A percentile compares a stretch with the other conserved stretches of the same genome.
These are phyloP conservation scores for Eupeodes corollae DNA, from an alignment of 1,140 invertebrate species.

Conservation along the genomic window DNA sequence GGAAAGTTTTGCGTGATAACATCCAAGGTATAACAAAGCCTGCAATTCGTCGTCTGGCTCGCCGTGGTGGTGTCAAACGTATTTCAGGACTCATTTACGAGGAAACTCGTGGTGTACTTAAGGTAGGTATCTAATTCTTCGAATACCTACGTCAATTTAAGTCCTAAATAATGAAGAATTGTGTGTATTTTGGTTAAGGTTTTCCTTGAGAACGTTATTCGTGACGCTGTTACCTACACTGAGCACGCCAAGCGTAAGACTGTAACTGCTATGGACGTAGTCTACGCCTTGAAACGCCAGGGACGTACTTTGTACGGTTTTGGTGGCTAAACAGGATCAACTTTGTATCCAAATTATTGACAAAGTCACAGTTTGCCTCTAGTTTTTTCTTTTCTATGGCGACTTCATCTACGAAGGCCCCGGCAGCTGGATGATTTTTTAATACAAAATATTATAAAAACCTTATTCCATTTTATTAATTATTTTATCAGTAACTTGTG, in stretches of 20 bases:
- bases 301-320: slow-evolving; percentile 59
- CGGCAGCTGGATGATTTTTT: too few relatives aligned
- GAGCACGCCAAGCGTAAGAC: slow-evolving; percentile 76
- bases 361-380: too few relatives aligned
- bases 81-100: slow-evolving; percentile 67
- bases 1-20: slow-evolving; percentile 57
- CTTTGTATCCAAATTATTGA: too few relatives aligned
- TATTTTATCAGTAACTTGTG: too few relatives aligned
- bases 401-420: too few relatives aligned
- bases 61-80: slow-evolving; percentile 64
- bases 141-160: slow-evolving; percentile 33
- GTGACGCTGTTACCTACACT: slow-evolving; percentile 73
- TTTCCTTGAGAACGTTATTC: slow-evolving; percentile 71
- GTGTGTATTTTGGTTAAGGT: slow-evolving; percentile 43
- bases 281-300: slow-evolving; percentile 74
- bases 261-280: slow-evolving; percentile 76
- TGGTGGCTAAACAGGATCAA: slow-evolving; percentile 41
- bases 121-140: slow-evolving; percentile 49
- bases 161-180: slow-evolving; percentile 1
- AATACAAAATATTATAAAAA: too few relatives aligned
- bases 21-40: slow-evolving; percentile 56
- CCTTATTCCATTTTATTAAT: too few relatives aligned
- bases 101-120: slow-evolving; percentile 58
- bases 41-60: slow-evolving; percentile 46
- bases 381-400: too few relatives aligned